Percentiles rank a stretch among this genome's conserved stretches.
These are phyloP conservation scores for Acridotheres tristis DNA, from an alignment of 2,797 vertebrate genomes.

Conservation along the genomic window DNA sequence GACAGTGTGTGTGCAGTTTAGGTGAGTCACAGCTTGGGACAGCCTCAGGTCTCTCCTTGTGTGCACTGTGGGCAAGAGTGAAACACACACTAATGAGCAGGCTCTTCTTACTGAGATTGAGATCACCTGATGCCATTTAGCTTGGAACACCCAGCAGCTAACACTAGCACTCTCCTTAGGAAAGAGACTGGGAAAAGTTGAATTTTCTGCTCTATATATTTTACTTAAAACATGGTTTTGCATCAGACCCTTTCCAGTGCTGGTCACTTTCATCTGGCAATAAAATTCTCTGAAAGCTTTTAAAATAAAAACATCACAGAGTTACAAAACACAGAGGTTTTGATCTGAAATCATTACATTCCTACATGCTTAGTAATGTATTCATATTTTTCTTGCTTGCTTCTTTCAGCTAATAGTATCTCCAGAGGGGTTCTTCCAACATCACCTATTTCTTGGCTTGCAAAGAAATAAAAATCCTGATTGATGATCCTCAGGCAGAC, in stretches of 20 bases:
- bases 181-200: not conserved
- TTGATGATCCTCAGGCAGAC: not conserved
- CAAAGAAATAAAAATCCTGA: constrained; percentile 23
- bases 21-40: not conserved
- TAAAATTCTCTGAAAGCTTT: not conserved
- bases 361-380: not conserved
- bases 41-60: not conserved
- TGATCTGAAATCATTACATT: not conserved
- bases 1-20: not conserved
- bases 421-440: constrained; percentile 22
- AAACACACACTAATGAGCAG: not conserved
- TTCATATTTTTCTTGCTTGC: not conserved
- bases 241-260: not conserved
- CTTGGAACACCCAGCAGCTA: not conserved
- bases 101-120: not conserved
- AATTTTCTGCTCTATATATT: not conserved
- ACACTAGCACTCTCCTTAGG: not conserved
- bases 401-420: not conserved
- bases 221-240: not conserved
- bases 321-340: not conserved
- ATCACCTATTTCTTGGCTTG: constrained; percentile 15
- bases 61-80: not conserved
- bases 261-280: not conserved
- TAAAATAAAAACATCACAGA: not conserved
- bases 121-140: not conserved